phyloP scores from a whole-genome alignment of 2,797 vertebrate genomes.

The Garrulus glandarius region DNA sequence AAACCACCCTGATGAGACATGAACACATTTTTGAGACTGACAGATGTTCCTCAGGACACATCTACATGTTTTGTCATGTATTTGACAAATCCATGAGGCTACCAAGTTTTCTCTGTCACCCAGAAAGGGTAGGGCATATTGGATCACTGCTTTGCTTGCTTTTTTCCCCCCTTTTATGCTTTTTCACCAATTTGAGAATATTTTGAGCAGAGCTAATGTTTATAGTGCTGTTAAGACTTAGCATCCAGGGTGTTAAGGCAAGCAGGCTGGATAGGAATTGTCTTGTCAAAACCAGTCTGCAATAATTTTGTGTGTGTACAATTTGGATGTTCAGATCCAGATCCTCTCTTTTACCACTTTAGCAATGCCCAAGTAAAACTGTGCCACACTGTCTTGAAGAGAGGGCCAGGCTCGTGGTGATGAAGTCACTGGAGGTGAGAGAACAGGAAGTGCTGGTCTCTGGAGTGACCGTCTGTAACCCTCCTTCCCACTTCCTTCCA shows the following conservation, averaged over 20 bases:
- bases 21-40: background rate
- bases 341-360: background rate
- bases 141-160: background rate
- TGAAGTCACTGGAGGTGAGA: background rate
- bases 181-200: background rate
- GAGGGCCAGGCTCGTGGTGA: background rate
- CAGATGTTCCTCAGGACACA: background rate
- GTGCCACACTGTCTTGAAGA: background rate
- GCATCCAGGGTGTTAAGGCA: background rate
- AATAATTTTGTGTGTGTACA: background rate
- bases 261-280: background rate
- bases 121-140: background rate
- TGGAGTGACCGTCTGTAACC: accelerated
- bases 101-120: background rate
- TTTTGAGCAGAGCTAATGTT: background rate
- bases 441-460: background rate
- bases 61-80: background rate
- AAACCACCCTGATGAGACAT: background rate
- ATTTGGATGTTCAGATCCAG: background rate
- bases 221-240: background rate
- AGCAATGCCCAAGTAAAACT: background rate
- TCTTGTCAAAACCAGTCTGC: background rate
- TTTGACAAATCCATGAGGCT: background rate
- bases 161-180: background rate
- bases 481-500: background rate